These are phyloP conservation scores for Erethizon dorsatum DNA, from an alignment of 2,797 vertebrate genomes.

Conservation along the genomic window DNA sequence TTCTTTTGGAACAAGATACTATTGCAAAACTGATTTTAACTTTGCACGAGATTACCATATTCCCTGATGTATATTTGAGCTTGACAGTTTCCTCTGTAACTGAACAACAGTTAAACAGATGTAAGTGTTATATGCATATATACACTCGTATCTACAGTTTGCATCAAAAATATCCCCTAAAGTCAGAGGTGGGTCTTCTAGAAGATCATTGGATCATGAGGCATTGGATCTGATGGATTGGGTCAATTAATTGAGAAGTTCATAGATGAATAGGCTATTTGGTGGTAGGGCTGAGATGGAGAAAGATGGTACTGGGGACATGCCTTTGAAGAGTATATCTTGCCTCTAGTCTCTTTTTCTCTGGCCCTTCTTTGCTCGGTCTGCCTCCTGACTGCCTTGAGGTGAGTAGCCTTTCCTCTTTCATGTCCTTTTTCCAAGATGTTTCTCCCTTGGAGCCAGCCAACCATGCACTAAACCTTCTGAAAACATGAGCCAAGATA, in stretches of 20 bases:
- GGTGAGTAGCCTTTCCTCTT: background rate
- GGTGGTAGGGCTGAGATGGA: background rate
- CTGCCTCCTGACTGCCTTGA: background rate
- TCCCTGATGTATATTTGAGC: background rate
- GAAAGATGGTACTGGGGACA: background rate
- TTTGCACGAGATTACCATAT: background rate
- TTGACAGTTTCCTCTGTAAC: background rate
- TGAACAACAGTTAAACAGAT: background rate
- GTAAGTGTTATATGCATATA: background rate
- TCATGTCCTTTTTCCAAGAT: background rate
- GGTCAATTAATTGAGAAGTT: background rate
- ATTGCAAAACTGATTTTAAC: background rate
- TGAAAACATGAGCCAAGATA: background rate
- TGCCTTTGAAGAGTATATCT: background rate
- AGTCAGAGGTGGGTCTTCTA: background rate
- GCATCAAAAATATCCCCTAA: background rate
- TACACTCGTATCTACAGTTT: too few relatives aligned
- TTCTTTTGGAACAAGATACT: background rate
- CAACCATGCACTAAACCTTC: background rate
- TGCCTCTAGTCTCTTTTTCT: background rate
- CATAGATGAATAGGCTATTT: background rate
- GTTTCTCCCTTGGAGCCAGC: background rate
- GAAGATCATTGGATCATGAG: background rate
- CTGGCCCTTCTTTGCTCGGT: background rate
- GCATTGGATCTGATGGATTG: background rate